These are phyloP conservation scores for Polia nebulosa DNA, from an alignment of 2,888 invertebrate genomes.

Conservation along the genomic window DNA sequence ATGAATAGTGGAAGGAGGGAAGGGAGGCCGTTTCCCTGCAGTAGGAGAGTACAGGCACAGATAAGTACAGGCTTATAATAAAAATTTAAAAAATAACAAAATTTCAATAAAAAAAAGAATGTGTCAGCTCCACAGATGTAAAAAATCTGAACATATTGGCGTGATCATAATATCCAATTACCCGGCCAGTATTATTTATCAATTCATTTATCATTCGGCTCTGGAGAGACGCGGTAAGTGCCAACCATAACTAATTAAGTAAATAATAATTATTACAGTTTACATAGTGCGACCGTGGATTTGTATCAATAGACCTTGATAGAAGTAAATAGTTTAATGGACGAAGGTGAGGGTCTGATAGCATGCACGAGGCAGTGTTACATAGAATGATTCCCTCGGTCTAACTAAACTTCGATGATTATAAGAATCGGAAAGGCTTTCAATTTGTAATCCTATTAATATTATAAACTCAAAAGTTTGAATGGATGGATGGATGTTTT, in stretches of 20 bases:
- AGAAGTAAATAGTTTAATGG: constrained; percentile 18
- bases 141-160: constrained; percentile 48
- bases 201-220: constrained; percentile 63
- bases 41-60: no score
- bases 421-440: no score
- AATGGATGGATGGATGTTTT: no score
- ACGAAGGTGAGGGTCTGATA: constrained; percentile 24
- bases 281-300: constrained; percentile 10
- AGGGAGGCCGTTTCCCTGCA: no score
- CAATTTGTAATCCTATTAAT: no score
- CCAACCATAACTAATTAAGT: constrained; percentile 47
- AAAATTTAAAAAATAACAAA: neutral
- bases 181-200: constrained; percentile 51
- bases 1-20: no score
- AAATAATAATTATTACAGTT: constrained; percentile 56
- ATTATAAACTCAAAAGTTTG: no score
- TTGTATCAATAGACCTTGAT: constrained; percentile 36
- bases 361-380: neutral
- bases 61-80: no score
- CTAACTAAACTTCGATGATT: no score
- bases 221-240: constrained; percentile 62
- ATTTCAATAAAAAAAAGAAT: neutral
- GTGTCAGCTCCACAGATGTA: constrained; percentile 51
- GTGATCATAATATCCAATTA: constrained; percentile 49
- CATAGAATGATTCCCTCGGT: neutral